Base-by-base conservation (phyloP, 2,888 invertebrate genomes). In the Hirudinaria manillensis region DNA sequence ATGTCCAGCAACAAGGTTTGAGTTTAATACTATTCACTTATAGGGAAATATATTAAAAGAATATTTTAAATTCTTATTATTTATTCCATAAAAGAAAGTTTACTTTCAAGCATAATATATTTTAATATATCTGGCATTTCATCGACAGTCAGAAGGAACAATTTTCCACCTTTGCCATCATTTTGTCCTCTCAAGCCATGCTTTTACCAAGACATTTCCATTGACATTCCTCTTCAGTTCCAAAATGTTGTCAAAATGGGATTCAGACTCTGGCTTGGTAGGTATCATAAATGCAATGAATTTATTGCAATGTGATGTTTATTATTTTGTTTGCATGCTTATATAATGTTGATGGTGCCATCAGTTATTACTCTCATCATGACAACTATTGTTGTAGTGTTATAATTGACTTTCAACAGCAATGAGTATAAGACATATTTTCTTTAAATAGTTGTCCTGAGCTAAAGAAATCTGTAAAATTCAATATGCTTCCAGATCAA, bases 171-270 rank as follows among this genome's bases (percentile, higher is more conserved):
- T 0, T 86, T 99, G 79, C 98, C 99, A 0, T 90, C 92, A 74
- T 83, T 79, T 76, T 95, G 94, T 79, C 87, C 87, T 77, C 89
- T 97, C 78, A 93, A 96, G 84, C 97, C 99, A 0, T 99, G 99
- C 86, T 99, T 99, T 87, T 98, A 98, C 86, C 98, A 99, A 88
- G 98, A 99, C 86, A 96, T 99, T 81, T 93, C 94, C 85, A 93
- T 99, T 70, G 99, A 99, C 85, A 99, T 99, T 85, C 96, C 97
- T 36, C 88, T 93, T 72, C 96, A 98, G 86, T 99, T 99, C 87
- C 98, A 99, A 86, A 91, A 92, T 86, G 91, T 96, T 81, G 98
- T 99, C 65, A 91, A 93, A 80, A 91, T 93, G 83, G 88, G 96
- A 76, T 99, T 98, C 85, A 94, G 96, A 85, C 88, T 96, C 80